Evolutionary conservation across 1,140 invertebrate genomes (phyloP).

Genomic region (Zaprionus gabonicus): DNA sequence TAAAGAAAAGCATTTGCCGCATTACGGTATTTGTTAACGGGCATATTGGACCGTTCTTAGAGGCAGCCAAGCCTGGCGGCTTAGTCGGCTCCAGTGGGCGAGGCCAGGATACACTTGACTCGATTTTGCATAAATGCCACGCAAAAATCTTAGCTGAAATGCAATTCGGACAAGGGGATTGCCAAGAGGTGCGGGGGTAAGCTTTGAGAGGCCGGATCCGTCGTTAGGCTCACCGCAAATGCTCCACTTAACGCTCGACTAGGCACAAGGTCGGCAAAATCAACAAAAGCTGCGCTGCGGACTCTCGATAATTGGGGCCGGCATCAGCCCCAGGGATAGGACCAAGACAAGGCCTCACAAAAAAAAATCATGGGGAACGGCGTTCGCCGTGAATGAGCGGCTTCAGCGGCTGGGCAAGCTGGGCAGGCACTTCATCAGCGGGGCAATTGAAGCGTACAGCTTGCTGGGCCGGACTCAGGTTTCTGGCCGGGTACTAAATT

Average conservation of each 20-base stretch:
- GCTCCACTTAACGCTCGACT: constrained; percentile 73
- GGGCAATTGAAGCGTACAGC: constrained; percentile 59
- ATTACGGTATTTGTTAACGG: constrained; percentile 31
- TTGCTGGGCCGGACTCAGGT: constrained; percentile 42
- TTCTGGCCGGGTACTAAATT: constrained; percentile 62
- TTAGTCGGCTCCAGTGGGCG: constrained; percentile 41
- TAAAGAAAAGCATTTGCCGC: constrained; percentile 12
- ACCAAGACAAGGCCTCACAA: constrained; percentile 18
- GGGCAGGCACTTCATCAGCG: constrained; percentile 62
- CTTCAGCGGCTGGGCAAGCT: constrained; percentile 13
- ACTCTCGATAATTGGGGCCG: constrained; percentile 68
- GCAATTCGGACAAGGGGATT: constrained; percentile 33
- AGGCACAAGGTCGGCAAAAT: constrained; percentile 72
- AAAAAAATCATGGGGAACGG: constrained; percentile 36
- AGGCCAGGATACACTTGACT: constrained; percentile 47
- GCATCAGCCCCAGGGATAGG: constrained; percentile 57
- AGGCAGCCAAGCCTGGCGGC: constrained; percentile 25
- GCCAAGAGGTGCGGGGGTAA: not conserved
- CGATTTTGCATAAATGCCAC: constrained; percentile 42
- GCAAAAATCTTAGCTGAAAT: constrained; percentile 47
- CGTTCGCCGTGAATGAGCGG: not conserved
- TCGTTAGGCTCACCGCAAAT: constrained; percentile 56
- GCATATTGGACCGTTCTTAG: constrained; percentile 29
- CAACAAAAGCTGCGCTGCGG: constrained; percentile 66
- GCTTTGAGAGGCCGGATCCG: constrained; percentile 10